Conservation (phyloP, 2,797 vertebrate species). For the Gymnopithys bicolor region DNA sequence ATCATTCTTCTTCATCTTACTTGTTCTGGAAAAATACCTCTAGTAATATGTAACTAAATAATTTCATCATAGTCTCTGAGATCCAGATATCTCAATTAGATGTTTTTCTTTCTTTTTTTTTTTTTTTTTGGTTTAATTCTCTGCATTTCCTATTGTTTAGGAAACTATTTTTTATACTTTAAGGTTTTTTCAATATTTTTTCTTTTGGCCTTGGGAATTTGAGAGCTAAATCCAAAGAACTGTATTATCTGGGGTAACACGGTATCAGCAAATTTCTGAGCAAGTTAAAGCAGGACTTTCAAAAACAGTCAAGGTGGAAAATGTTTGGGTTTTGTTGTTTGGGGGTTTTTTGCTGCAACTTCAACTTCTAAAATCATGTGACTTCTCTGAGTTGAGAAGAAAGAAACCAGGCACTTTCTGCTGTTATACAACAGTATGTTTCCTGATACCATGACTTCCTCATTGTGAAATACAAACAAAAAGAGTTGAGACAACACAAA, state of each 20-base stretch:
- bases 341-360: not conserved
- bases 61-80: not conserved
- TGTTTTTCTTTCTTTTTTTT: not conserved
- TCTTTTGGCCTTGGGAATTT: not conserved
- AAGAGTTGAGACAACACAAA: not conserved
- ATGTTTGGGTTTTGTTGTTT: not conserved
- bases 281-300: not conserved
- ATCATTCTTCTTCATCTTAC: not conserved
- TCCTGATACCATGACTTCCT: slow-evolving; percentile 35
- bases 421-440: not conserved
- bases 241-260: not conserved
- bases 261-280: not conserved
- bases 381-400: slow-evolving; percentile 29
- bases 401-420: not conserved
- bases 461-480: slow-evolving; percentile 10
- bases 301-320: not conserved
- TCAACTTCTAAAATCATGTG: not conserved
- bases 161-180: not conserved
- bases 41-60: not conserved
- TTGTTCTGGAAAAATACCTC: not conserved
- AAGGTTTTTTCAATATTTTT: rapidly evolving
- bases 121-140: not conserved
- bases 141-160: not conserved
- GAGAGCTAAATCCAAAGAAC: not conserved
- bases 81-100: not conserved